phyloP scores from a whole-genome alignment of 2,888 invertebrate species.

The Netelia virgata region DNA sequence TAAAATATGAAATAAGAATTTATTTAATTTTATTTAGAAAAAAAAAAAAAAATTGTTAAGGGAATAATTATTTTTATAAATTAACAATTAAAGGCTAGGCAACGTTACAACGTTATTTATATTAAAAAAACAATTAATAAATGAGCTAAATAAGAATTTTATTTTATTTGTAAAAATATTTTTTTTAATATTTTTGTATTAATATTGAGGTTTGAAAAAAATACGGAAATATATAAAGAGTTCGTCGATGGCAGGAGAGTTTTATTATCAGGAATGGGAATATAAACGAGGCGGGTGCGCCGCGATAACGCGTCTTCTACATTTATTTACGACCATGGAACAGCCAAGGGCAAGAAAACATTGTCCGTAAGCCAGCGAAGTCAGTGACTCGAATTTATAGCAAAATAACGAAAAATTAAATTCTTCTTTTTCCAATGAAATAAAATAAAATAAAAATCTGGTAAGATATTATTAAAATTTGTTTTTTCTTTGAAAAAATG shows the following conservation, averaged over 20 bases:
- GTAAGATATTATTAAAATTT: no score
- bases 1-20: no score
- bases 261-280: constrained; percentile 71
- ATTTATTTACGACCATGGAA: not conserved
- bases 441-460: no score
- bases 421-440: not conserved
- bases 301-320: constrained; percentile 72
- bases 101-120: no score
- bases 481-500: not conserved
- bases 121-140: no score
- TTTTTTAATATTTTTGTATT: no score
- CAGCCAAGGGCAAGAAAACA: constrained; percentile 36
- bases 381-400: not conserved
- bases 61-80: no score
- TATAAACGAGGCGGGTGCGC: constrained; percentile 74
- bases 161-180: no score
- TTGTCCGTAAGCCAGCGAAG: not conserved
- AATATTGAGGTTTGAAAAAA: not conserved
- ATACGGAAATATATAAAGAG: constrained; percentile 57
- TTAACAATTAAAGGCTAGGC: no score
- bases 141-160: no score
- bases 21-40: no score
- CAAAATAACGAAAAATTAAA: constrained; percentile 16
- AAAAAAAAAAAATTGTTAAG: no score
- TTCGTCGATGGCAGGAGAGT: constrained; percentile 67